Base-by-base conservation (phyloP, 2,888 invertebrate species). In the Azorinus chamasolen region DNA sequence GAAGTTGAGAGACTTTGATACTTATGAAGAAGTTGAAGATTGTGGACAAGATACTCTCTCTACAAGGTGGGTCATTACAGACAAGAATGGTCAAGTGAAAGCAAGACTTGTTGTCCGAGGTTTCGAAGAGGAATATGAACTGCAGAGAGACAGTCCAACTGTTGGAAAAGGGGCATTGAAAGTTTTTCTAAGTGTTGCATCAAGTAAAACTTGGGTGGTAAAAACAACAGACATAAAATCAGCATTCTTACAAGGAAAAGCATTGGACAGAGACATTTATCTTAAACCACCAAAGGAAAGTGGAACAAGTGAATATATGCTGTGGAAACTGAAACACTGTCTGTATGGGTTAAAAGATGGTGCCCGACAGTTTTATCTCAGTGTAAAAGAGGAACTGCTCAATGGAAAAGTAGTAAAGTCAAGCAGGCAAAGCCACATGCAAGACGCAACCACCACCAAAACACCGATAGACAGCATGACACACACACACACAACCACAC, bases 161-260 rank as follows among this genome's bases (percentile, higher is more conserved):
- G 71, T 74, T 32, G 54, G 59, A 4, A 78, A 78, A 53, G 57
- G 64, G 5, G 22, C 65, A 6, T 41, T 76, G 37, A 81, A 65
- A 62, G 51, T 70, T 20, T 62, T 78, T 65, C 51, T 78, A 6
- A n/a, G 72, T 27, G 2, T 75, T 37, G 68, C 62, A 1, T 53
- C 76, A 2, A 45, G 18, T 58, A 76, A 37, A 24, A 48, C 57
- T 3, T 84, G 81, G 84, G 45, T n/a, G 3, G 59, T 78, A 10
- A 82, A 85, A 76, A 78, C 81, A 14, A 83, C 73, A 12, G 82
- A 83, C 58, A 83, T 83, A 32, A 84, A 79, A 50, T 77, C 81
- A 16, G 81, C 81, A 24, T 84, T 84, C 66, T 57, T 83, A 6
- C 76, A 83, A 46, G 83, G 84, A n/a, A 68, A 76, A 53, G 46